phyloP scores from a whole-genome alignment of 2,888 invertebrate genomes.

The Parnassius smintheus region DNA sequence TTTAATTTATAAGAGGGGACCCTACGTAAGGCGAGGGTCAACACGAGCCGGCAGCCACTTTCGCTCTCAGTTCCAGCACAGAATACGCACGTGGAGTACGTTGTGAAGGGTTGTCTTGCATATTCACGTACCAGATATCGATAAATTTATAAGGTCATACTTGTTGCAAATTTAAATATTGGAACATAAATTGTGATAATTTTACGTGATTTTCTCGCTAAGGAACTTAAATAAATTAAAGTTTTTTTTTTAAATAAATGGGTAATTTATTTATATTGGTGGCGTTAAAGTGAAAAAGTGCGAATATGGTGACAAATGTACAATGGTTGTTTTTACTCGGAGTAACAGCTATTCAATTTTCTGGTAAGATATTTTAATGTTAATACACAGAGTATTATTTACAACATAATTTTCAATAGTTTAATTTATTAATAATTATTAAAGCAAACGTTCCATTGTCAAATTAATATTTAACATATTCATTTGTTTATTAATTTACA shows the following conservation, averaged over 20 bases:
- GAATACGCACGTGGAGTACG: conserved; percentile 54
- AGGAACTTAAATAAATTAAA: not conserved
- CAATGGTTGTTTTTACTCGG: conserved; percentile 70
- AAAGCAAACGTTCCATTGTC: too few relatives aligned
- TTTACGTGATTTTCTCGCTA: not conserved
- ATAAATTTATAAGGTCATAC: not conserved
- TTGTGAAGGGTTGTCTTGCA: conserved; percentile 27
- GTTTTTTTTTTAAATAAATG: not conserved
- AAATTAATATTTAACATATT: too few relatives aligned
- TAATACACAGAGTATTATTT: not conserved
- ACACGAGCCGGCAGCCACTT: conserved; percentile 52
- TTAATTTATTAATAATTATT: too few relatives aligned
- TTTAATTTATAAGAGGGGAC: conserved; percentile 37
- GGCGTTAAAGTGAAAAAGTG: conserved; percentile 17
- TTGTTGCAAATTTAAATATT: too few relatives aligned
- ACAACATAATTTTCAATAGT: too few relatives aligned
- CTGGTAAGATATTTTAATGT: conserved; percentile 45
- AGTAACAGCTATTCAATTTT: conserved; percentile 60
- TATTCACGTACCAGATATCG: not conserved
- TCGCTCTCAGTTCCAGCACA: conserved; percentile 64
- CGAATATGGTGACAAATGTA: conserved; percentile 56
- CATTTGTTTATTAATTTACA: too few relatives aligned
- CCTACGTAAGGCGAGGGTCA: conserved; percentile 36
- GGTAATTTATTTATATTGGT: not conserved
- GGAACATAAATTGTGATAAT: not conserved